A percentile compares a stretch with the other conserved stretches of the same genome.
phyloP scores from a whole-genome alignment of 1,140 invertebrate species.

The Trichoplusia ni region DNA sequence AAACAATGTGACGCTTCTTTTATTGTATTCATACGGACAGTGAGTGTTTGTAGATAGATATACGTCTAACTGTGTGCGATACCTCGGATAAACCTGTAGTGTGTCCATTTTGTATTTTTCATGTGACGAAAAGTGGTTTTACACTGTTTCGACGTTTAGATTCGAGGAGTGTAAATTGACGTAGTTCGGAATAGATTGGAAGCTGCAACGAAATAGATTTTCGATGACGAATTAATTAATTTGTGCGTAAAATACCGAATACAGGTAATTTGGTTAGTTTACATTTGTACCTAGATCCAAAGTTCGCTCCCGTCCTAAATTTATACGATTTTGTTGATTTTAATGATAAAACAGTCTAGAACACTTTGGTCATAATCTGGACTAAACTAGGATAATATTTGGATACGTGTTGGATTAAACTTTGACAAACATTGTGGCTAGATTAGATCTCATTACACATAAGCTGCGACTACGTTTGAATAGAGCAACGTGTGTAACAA shows the following conservation, averaged over 20 bases:
- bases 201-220: conserved; percentile 68
- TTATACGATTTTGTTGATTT: conserved; percentile 59
- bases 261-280: conserved; percentile 44
- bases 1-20: conserved; percentile 48
- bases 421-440: not conserved
- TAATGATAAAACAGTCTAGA: conserved; percentile 3
- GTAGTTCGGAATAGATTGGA: conserved; percentile 41
- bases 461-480: not conserved
- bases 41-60: conserved; percentile 20
- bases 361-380: conserved; percentile 23
- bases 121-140: conserved; percentile 32
- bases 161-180: conserved; percentile 29
- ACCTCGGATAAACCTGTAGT: conserved; percentile 9
- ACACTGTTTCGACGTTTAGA: conserved; percentile 25
- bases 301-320: conserved; percentile 70
- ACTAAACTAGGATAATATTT: conserved; percentile 11
- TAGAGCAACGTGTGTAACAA: too few species aligned
- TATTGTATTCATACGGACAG: conserved; percentile 25
- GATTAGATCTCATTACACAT: not conserved
- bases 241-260: conserved; percentile 44
- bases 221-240: conserved; percentile 36
- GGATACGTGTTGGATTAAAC: conserved; percentile 4
- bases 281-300: conserved; percentile 46
- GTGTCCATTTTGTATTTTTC: conserved; percentile 33
- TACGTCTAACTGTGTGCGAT: conserved; percentile 14